These are phyloP conservation scores for Botrylloides violaceus DNA, from an alignment of 23 tunicate genomes.

Conservation along the genomic window DNA sequence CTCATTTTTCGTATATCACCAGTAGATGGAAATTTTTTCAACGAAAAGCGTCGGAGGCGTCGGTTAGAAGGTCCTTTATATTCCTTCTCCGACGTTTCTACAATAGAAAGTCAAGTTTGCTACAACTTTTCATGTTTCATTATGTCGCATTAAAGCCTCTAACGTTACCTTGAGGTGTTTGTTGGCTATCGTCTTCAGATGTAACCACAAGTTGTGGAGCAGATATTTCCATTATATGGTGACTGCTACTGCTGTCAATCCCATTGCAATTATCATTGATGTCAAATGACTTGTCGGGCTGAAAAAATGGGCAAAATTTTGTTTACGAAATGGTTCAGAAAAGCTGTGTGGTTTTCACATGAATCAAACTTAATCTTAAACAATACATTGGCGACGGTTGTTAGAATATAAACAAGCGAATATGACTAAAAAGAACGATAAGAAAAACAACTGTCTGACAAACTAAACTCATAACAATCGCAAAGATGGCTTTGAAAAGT, in stretches of 20 bases:
- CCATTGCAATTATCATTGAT: neutral
- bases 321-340: neutral
- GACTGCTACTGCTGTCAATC: neutral
- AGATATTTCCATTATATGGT: neutral
- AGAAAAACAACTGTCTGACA: too few relatives aligned
- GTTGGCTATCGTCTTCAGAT: neutral
- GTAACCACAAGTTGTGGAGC: neutral
- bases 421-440: too few relatives aligned
- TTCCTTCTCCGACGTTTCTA: neutral
- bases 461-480: too few relatives aligned
- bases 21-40: constrained; percentile 24
- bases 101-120: neutral
- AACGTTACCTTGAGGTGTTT: neutral
- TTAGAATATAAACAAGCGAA: too few relatives aligned
- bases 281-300: neutral
- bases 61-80: constrained; percentile 18
- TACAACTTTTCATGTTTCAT: too few relatives aligned
- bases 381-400: too few relatives aligned
- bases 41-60: constrained; percentile 14
- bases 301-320: neutral
- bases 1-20: constrained; percentile 25
- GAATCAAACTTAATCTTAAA: neutral
- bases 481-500: too few relatives aligned
- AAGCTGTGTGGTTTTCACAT: neutral
- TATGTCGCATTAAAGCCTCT: too few relatives aligned